phyloP scores from a whole-genome alignment of 2,113 vertebrate species.

The Stigmatopora nigra region DNA sequence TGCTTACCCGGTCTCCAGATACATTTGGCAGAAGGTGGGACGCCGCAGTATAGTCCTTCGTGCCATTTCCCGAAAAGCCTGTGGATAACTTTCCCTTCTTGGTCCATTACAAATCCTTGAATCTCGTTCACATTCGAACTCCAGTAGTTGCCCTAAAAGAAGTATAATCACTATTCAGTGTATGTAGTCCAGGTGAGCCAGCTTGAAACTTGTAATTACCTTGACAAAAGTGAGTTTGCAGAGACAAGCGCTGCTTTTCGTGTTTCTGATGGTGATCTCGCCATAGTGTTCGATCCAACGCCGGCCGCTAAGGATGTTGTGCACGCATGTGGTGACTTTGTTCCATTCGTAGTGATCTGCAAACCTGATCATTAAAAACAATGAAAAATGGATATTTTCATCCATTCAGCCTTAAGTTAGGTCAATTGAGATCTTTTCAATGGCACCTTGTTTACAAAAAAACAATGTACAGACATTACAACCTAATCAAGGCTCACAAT shows the following conservation, averaged over 20 bases:
- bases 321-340: constrained; percentile 97
- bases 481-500: too few relatives aligned
- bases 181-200: neutral
- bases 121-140: constrained; percentile 96
- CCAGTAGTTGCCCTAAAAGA: constrained; percentile 91
- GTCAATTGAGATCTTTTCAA: too few relatives aligned
- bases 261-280: constrained; percentile 94
- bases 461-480: too few relatives aligned
- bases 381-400: neutral
- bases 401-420: too few relatives aligned
- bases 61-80: constrained; percentile 98
- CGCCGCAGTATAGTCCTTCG: constrained; percentile 90
- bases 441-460: too few relatives aligned
- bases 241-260: constrained; percentile 85
- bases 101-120: constrained; percentile 94
- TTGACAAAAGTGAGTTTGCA: constrained; percentile 98
- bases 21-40: constrained; percentile 93
- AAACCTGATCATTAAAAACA: constrained; percentile 65
- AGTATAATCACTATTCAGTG: neutral
- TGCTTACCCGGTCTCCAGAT: constrained; percentile 93
- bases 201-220: constrained; percentile 21
- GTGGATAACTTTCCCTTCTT: constrained; percentile 93
- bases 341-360: constrained; percentile 98
- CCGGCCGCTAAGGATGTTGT: constrained; percentile 96
- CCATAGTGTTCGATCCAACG: constrained; percentile 99